Base-by-base conservation (phyloP, 2,797 vertebrate species). In the Brotula barbata region DNA sequence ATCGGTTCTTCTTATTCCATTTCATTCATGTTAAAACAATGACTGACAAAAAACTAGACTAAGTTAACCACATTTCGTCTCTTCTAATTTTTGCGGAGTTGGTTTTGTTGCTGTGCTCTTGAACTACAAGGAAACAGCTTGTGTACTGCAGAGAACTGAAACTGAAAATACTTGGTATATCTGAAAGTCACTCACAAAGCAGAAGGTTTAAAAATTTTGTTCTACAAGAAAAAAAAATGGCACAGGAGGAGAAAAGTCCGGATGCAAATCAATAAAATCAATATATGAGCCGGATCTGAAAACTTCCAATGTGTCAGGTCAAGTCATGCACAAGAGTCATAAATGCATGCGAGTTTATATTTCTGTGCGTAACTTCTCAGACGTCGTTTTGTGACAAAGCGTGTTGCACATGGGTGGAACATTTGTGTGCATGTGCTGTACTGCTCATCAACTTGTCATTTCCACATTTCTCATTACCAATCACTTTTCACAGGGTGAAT, bases 401-500 rank as follows among this genome's bases (percentile, higher is more conserved):
- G n/a, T n/a, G n/a, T n/a, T n/a, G n/a, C n/a, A n/a, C n/a, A n/a
- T n/a, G n/a, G n/a, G n/a, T n/a, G n/a, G n/a, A n/a, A n/a, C n/a
- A n/a, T 22, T 42, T 41, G 25, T 36, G 37, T 55, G 17, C 39
- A 21, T 58, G 16, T 23, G 6, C 43, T 2, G 65, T 41, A 44
- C 22, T 7, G 16, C 42, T 51, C 47, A 62, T 50, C 16, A 20
- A 73, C 43, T 56, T 81, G 72, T 76, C 73, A 84, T 81, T 73
- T 73, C 34, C 48, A 48, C 15, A 5, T 81, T 77, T 64, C 61
- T 68, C 45, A 36, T 77, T 73, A 56, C 69, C 57, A 75, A 80
- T 88, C 87, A 80, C 69, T 66, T 81, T 79, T 80, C 84, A 85
- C 72, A 56, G 75, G 70, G 75, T 62, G 75, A 89, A 89, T 77